phyloP scores from a whole-genome alignment of 2,797 vertebrate genomes.

The Crypturellus tataupa region DNA sequence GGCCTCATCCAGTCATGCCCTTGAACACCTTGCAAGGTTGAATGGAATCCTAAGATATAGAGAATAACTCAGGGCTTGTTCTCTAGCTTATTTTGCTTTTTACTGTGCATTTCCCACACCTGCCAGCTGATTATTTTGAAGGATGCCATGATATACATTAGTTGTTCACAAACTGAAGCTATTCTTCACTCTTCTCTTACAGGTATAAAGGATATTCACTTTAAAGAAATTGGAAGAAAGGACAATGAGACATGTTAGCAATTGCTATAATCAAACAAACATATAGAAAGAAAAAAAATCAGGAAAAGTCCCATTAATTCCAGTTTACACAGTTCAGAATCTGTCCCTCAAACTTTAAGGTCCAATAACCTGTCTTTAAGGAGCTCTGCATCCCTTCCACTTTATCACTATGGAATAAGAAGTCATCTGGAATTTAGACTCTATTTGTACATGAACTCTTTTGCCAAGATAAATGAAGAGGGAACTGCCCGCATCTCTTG shows the following conservation, averaged over 20 bases:
- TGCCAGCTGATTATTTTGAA: background rate
- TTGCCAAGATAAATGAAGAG: slow-evolving; percentile 20
- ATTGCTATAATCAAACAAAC: background rate
- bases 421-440: background rate
- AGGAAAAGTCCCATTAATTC: background rate
- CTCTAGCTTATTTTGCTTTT: background rate
- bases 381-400: background rate
- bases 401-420: background rate
- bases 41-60: background rate
- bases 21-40: background rate
- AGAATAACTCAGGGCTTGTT: background rate
- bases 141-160: background rate
- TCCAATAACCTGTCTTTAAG: background rate
- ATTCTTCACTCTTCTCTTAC: background rate
- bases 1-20: background rate
- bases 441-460: background rate
- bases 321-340: background rate
- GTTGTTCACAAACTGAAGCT: background rate
- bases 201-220: background rate
- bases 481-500: slow-evolving; percentile 13
- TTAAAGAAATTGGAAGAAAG: background rate
- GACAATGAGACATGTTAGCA: background rate
- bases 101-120: background rate
- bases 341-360: background rate
- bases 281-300: background rate